Evolutionary conservation across 1,140 invertebrate species (phyloP), one percentile per base, ranked within the genome.

Genomic region (Mactra quadrangularis): DNA sequence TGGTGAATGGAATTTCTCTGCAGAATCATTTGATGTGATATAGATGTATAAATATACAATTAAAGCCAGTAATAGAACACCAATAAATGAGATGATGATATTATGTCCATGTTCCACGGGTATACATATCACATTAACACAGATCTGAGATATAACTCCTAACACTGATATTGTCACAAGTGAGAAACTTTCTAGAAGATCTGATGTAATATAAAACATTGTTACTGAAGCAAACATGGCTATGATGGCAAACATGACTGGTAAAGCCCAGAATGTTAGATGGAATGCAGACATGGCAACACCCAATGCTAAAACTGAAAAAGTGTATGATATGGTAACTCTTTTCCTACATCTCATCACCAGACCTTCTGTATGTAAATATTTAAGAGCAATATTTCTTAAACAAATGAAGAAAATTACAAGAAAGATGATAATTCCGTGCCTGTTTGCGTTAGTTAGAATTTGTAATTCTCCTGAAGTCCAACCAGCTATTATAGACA

Each of bases 321-420:
- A 22, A 31, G 70, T 31, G 33, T 79, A 79, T 33, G 53, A 27
- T 27, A 82, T 57, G 2, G 68, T 47, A 17, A 59, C 38, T 38
- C 38, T 52, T 55, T 66, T 52, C 25, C 85, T 52, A 9, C 60
- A 41, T 53, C 29, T 57, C 25, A 86, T 25, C 0, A 29, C 38
- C 1, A 82, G 59, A 25, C 71, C 57, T 62, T 84, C 85, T 13
- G 45, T 50, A 33, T 72, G 57, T 1, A 84, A 38, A 27, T 77
- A 45, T 15, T 68, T 77, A 11, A 86, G 31, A 15, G 64, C 74
- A 31, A 84, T 81, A 38, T 84, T 84, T 47, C 82, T 27, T 22
- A 85, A 25, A 60, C 59, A 79, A 7, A 70, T 41, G n/a, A 79
- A 79, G 15, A 35, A 66, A 29, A 70, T 70, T 1, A 79, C 53